A percentile compares a stretch with the other conserved stretches of the same genome.
phyloP scores from a whole-genome alignment of 2,113 vertebrate species.

The Nyctereutes procyonoides region DNA sequence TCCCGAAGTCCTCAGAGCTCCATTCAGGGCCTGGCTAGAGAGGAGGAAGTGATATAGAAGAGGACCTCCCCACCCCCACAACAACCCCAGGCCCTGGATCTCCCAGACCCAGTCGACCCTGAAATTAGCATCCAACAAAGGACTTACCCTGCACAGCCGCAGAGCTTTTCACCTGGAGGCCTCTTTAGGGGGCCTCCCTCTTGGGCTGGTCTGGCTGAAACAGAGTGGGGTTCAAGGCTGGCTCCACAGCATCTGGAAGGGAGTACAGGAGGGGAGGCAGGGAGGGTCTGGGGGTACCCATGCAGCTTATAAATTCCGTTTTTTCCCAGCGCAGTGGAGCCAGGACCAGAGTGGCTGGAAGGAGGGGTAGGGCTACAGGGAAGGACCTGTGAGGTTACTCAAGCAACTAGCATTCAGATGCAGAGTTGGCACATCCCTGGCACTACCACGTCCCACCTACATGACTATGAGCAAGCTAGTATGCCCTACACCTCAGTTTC shows the following conservation, averaged over 20 bases:
- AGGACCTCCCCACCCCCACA: background rate
- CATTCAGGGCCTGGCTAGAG: background rate
- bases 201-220: background rate
- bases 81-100: background rate
- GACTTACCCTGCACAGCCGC: background rate
- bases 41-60: background rate
- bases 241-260: background rate
- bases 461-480: background rate
- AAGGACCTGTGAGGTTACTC: too few relatives aligned
- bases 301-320: background rate
- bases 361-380: background rate
- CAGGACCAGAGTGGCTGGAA: too few relatives aligned
- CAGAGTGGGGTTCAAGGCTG: background rate
- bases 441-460: accelerated
- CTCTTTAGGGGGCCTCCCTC: background rate
- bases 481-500: background rate
- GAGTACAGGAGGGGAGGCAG: background rate
- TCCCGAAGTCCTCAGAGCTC: background rate
- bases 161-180: background rate
- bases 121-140: background rate
- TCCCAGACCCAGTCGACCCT: background rate
- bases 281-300: background rate
- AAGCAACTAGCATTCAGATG: too few relatives aligned
- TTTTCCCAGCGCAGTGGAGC: background rate
- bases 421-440: background rate